A percentile compares a stretch with the other conserved stretches of the same genome.
phyloP scores from a whole-genome alignment of 2,888 invertebrate species.

The Neria commutata region DNA sequence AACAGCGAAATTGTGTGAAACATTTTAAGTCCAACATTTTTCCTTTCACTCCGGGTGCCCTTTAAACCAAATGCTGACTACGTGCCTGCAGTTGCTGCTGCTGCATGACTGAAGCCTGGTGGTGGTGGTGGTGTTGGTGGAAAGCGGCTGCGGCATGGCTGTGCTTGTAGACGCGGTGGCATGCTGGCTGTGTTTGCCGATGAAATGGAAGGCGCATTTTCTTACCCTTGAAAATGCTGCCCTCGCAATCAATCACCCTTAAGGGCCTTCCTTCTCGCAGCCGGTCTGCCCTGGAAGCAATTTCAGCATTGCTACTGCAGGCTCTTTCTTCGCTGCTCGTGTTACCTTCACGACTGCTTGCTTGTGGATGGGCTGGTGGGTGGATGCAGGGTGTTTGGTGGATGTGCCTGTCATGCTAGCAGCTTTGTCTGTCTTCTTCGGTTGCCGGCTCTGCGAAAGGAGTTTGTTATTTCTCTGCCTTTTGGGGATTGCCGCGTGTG shows the following conservation, averaged over 20 bases:
- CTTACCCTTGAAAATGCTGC: conserved; percentile 19
- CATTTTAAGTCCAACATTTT: too few species aligned
- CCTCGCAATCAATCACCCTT: conserved; percentile 22
- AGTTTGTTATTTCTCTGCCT: neutral
- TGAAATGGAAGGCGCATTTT: conserved; percentile 5
- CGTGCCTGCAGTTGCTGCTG: too few species aligned
- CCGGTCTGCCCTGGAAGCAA: neutral
- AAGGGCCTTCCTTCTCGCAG: neutral
- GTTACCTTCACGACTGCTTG: neutral
- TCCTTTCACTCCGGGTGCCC: too few species aligned
- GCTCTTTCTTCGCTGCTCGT: conserved; percentile 12
- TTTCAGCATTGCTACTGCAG: neutral
- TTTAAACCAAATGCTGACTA: too few species aligned
- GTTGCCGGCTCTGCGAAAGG: too few species aligned
- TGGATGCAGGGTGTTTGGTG: neutral
- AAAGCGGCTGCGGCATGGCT: too few species aligned
- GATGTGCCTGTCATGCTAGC: neutral
- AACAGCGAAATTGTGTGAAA: too few species aligned
- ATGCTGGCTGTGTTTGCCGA: too few species aligned
- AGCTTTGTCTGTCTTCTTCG: too few species aligned
- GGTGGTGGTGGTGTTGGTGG: too few species aligned
- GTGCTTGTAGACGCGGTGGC: too few species aligned
- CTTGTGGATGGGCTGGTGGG: neutral
- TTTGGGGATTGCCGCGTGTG: neutral
- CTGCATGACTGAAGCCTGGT: too few species aligned